Base-by-base conservation (phyloP, 2,888 invertebrate species). In the Galerucella pusilla region DNA sequence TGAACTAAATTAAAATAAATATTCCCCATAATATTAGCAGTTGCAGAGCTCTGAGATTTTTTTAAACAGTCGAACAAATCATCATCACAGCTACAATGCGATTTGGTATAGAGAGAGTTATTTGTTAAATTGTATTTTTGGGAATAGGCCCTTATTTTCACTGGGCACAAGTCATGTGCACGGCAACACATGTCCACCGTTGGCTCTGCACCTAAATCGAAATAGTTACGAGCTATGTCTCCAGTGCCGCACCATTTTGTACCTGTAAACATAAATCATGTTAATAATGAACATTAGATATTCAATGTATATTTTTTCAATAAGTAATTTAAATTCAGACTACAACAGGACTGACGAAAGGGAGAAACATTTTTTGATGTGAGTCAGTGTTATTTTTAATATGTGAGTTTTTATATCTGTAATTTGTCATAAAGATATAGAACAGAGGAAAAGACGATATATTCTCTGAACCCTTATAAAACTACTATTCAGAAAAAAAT, bases 221-320 rank as follows among this genome's bases (percentile, higher is more conserved):
- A 93, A 88, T 95, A 96, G 84, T 93, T 91, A 25, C 91, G 89
- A 0, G 97, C 97, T 80, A 96, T 92, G 87, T 97, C 97, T 0
- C 97, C 97, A 0, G 95, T 93, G 20, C 97, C 97, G 85, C 97
- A 97, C 96, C 96, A 96, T 87, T 96, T 96, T 57, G 96, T 96
- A 78, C 96, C 96, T 96, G 46, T 46, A 65, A n/a, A n/a, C n/a
- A 46, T 25, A 46, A 35, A 46, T 20, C 10, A 49, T 12, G 11
- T 46, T 20, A 45, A 46, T 12, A 46, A 14, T 42, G 4, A 11
- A 64, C 2, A 42, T 16, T 35, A 35, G 35, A 35, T 35, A 35
- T 35, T 35, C 35, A 35, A 35, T 28, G 2, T 28, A 28, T 28
- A n/a, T n/a, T 28, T 28, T 28, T 28, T 28, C 28, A 28, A 28